phyloP scores from a whole-genome alignment of 2,888 invertebrate genomes.

The Carterocephalus palaemon region DNA sequence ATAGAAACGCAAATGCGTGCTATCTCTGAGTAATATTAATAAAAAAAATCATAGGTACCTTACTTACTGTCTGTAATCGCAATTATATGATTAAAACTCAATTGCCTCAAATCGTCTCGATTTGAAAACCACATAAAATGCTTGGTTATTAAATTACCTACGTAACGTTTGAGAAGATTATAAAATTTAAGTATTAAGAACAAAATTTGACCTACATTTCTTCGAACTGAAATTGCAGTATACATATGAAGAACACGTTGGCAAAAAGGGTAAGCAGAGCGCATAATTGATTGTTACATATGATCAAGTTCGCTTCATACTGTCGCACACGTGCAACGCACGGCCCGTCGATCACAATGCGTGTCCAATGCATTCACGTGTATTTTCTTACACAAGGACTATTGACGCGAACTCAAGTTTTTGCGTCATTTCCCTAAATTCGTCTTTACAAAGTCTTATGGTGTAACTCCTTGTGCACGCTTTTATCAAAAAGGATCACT shows the following conservation, averaged over 20 bases:
- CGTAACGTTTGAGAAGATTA: too few relatives aligned
- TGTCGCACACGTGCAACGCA: conserved; percentile 58
- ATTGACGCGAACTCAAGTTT: conserved; percentile 41
- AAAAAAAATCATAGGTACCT: too few relatives aligned
- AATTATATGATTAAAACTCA: too few relatives aligned
- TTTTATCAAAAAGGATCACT: too few relatives aligned
- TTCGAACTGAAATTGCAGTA: background rate
- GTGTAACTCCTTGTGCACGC: too few relatives aligned
- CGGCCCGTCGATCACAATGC: conserved; percentile 45
- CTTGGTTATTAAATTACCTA: too few relatives aligned
- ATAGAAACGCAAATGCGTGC: too few relatives aligned
- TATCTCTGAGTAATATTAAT: too few relatives aligned
- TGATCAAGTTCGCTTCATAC: conserved; percentile 16
- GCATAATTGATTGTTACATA: conserved; percentile 50
- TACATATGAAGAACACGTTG: conserved; percentile 2
- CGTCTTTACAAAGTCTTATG: conserved; percentile 31
- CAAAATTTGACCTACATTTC: background rate
- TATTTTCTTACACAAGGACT: conserved; percentile 53
- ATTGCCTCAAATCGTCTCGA: too few relatives aligned
- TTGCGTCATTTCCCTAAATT: conserved; percentile 37
- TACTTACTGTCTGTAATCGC: too few relatives aligned
- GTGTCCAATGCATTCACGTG: conserved; percentile 50
- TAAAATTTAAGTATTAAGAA: too few relatives aligned
- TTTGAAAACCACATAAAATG: too few relatives aligned
- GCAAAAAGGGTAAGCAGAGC: conserved; percentile 52